phyloP scores from a whole-genome alignment of 1,140 invertebrate genomes.

The Zaprionus taronus region DNA sequence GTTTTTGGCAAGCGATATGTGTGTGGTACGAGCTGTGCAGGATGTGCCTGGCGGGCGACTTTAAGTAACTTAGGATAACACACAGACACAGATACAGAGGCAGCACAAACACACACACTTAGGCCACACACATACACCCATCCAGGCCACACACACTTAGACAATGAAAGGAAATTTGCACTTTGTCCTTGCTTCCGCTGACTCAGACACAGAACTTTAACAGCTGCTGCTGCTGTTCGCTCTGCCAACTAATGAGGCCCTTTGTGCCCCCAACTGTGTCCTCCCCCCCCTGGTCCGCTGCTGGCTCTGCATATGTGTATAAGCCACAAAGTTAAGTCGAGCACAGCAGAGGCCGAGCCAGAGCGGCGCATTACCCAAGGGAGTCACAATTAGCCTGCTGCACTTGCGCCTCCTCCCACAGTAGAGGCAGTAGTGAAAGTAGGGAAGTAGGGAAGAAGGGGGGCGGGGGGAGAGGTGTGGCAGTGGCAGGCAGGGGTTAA shows the following conservation, averaged over 20 bases:
- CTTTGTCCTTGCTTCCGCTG: slow-evolving; percentile 62
- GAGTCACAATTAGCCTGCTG: slow-evolving; percentile 41
- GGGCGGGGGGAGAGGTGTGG: not conserved
- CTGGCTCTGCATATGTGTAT: slow-evolving; percentile 30
- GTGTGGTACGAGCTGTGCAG: slow-evolving; percentile 5
- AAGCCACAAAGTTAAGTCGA: slow-evolving; percentile 30
- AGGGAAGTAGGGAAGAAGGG: not conserved
- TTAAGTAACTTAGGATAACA: slow-evolving; percentile 46
- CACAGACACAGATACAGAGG: not conserved
- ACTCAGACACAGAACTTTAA: slow-evolving; percentile 39
- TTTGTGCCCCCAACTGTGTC: not conserved
- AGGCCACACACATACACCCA: slow-evolving; percentile 22
- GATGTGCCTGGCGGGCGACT: slow-evolving; percentile 37
- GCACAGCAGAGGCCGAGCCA: slow-evolving; percentile 14
- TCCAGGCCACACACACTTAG: slow-evolving; percentile 1
- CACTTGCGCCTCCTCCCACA: not conserved
- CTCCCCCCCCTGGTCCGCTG: no score
- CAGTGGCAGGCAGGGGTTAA: not conserved
- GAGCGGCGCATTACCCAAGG: slow-evolving; percentile 17
- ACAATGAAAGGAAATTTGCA: slow-evolving; percentile 65
- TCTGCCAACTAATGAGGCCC: slow-evolving; percentile 39
- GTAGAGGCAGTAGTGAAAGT: no score
- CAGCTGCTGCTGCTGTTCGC: slow-evolving; percentile 25
- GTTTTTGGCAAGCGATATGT: slow-evolving; percentile 38
- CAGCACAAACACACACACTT: slow-evolving; percentile 12